phyloP scores from a whole-genome alignment of 2,888 invertebrate species.

The Hyles lineata region DNA sequence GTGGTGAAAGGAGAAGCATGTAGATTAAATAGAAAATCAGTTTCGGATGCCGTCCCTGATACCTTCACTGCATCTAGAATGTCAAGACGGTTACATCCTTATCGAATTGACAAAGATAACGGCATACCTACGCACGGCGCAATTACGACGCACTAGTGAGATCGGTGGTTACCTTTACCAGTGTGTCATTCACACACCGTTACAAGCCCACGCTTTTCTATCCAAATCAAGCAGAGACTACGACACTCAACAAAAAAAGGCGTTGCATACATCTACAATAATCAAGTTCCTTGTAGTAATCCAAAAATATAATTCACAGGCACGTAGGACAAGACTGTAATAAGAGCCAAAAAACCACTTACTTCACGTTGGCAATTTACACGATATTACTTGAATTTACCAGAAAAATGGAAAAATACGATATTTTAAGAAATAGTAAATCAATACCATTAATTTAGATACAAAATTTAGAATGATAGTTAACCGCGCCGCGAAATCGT shows the following conservation, averaged over 20 bases:
- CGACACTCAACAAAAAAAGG: not conserved
- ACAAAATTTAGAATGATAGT: conserved; percentile 44
- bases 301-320: conserved; percentile 63
- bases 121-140: conserved; percentile 74
- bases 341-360: conserved; percentile 64
- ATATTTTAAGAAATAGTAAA: conserved; percentile 1
- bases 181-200: conserved; percentile 45
- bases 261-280: not conserved
- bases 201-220: conserved; percentile 49
- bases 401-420: not conserved
- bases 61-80: conserved; percentile 12
- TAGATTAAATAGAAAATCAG: not conserved
- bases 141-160: conserved; percentile 79
- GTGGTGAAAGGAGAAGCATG: not conserved
- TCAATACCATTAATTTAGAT: conserved; percentile 40
- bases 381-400: conserved; percentile 9
- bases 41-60: not conserved
- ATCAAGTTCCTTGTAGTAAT: conserved; percentile 37
- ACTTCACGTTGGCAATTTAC: conserved; percentile 43
- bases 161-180: conserved; percentile 56
- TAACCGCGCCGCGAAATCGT: conserved; percentile 81
- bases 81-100: conserved; percentile 35
- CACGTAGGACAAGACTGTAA: conserved; percentile 57
- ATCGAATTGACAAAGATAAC: conserved; percentile 79
- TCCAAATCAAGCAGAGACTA: conserved; percentile 2